These are phyloP conservation scores for Protaetia brevitarsis DNA, from an alignment of 1,140 invertebrate genomes.

Conservation along the genomic window DNA sequence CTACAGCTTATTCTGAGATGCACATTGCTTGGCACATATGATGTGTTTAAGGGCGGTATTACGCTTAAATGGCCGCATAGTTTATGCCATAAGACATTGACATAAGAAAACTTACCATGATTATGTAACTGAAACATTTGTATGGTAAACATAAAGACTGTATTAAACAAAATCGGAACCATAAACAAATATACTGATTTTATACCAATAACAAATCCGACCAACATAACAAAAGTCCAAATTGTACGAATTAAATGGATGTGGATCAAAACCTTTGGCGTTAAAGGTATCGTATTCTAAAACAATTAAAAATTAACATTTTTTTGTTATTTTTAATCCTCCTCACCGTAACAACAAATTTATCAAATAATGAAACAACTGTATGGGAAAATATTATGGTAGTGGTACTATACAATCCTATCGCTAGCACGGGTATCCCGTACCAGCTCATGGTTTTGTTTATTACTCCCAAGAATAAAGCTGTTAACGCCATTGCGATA, in stretches of 20 bases:
- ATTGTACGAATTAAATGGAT: neutral
- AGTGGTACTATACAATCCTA: conserved; percentile 44
- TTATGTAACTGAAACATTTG: conserved; percentile 37
- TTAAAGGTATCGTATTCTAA: conserved; percentile 21
- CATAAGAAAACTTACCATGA: conserved; percentile 36
- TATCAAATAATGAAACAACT: conserved; percentile 27
- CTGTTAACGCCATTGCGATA: conserved; percentile 28
- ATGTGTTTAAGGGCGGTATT: no score
- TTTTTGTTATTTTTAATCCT: neutral
- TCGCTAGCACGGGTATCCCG: conserved; percentile 40
- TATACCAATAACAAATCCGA: neutral
- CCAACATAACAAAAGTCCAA: conserved; percentile 9
- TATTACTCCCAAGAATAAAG: conserved; percentile 32
- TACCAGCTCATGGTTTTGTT: conserved; percentile 48
- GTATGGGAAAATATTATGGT: conserved; percentile 29
- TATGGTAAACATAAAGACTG: neutral
- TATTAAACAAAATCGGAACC: conserved; percentile 13
- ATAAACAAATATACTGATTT: conserved; percentile 6
- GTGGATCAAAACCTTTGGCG: neutral
- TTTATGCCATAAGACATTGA: neutral
- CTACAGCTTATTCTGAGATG: no score
- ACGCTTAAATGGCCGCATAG: no score
- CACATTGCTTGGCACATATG: no score
- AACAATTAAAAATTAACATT: conserved; percentile 5
- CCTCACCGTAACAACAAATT: neutral